Conservation (phyloP, 1,140 invertebrate genomes). For the Drosophila malerkotliana region DNA sequence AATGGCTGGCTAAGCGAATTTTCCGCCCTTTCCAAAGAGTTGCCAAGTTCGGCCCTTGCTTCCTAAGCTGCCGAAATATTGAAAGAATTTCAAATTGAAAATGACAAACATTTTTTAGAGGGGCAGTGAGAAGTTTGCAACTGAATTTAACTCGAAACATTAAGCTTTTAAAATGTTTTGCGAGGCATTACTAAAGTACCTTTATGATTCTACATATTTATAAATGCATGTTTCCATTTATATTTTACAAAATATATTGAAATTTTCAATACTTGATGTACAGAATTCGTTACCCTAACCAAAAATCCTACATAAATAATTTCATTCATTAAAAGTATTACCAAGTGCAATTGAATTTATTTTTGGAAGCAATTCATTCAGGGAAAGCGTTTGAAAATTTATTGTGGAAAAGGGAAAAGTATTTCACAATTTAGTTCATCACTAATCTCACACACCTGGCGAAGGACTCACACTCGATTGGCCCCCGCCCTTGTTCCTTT, state of each 20-base stretch:
- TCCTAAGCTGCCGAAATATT: slow-evolving; percentile 9
- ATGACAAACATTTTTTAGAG: slow-evolving; percentile 33
- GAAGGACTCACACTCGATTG: slow-evolving; percentile 39
- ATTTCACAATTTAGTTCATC: slow-evolving; percentile 51
- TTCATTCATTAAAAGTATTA: slow-evolving; percentile 1
- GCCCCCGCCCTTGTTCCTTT: neutral
- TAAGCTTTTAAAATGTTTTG: neutral
- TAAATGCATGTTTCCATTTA: no score
- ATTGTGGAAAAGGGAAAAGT: slow-evolving; percentile 1
- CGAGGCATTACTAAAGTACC: neutral
- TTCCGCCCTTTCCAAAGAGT: slow-evolving; percentile 24
- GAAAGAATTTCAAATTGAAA: slow-evolving; percentile 67
- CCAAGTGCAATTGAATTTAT: neutral
- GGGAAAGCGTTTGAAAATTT: neutral
- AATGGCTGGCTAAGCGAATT: slow-evolving; percentile 64
- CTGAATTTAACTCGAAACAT: neutral
- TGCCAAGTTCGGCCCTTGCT: slow-evolving; percentile 12
- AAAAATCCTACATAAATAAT: neutral
- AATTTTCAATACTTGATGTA: neutral
- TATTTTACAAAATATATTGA: no score
- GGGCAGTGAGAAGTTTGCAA: neutral
- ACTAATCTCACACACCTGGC: slow-evolving; percentile 65
- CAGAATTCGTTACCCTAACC: neutral
- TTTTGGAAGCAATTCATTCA: neutral
- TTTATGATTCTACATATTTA: no score